Evolutionary conservation across 2,888 invertebrate genomes (phyloP), one percentile per base, ranked within the genome.

Genomic region (Adelphocoris suturalis): DNA sequence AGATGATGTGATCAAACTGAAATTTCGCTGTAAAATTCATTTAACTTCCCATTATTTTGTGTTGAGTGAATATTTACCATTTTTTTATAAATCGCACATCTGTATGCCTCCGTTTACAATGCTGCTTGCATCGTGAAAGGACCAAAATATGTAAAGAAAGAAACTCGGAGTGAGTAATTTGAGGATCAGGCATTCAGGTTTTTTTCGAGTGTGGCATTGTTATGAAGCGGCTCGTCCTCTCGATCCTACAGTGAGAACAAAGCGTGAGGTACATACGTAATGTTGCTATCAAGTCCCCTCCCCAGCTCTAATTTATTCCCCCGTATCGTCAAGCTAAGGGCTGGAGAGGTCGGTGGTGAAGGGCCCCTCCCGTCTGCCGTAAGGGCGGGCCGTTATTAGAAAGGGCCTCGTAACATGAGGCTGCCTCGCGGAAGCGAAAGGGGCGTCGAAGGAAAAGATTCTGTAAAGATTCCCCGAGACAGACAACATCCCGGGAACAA

Each of bases 211-310:
- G 19, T 23, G n/a, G 68, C 13, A 68, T 68, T 68, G 68, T 68
- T 68, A 11, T 23, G 68, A 68, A 68, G 68, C 68, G 23, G 68
- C 68, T 68, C 68, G 68, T 68, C 68, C 23, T 23, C 68, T 68
- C 68, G 68, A 68, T 68, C 68, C 68, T 19, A 52, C 82, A 52
- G 82, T 52, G 82, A 82, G 82, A 82, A 82, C 82, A 82, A 82
- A 82, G 82, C 82, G 82, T 82, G 82, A 82, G 82, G 52, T 82
- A 82, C 82, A 82, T 82, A 82, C 82, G 82, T 82, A 82, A 82
- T 82, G 82, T 82, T 52, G 82, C 82, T 82, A 82, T 82, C 82
- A 82, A 82, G 52, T 52, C 82, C 82, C 52, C 82, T 82, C 27
- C n/a, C 48, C 48, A 82, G 82, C 52, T 48, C 82, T 82, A 82